Base-by-base conservation (phyloP, 1,140 invertebrate species). In the Chionoecetes opilio region DNA sequence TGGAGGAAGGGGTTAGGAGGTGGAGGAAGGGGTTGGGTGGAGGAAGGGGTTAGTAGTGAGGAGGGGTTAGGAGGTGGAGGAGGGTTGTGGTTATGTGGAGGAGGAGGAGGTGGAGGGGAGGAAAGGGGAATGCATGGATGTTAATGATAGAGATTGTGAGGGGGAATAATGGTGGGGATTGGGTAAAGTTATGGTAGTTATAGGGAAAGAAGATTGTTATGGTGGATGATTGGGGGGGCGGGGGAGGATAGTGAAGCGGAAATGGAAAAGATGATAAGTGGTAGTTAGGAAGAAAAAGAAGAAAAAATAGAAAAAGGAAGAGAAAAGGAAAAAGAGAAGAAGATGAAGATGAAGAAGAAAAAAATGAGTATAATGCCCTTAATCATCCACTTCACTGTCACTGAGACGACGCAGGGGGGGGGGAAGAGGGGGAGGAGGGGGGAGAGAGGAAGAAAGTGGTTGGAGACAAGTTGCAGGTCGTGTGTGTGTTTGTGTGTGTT, bases 341-440 rank as follows among this genome's bases (percentile, higher is more conserved):
- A 26, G 26, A 21, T 26, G 63, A 21, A 75, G 63, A n/a, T 26
- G 63, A n/a, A 26, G 63, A 75, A n/a, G 21, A 21, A n/a, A 26
- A 75, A 26, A 17, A 26, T 17, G 63, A 75, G 26, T n/a, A 26
- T 75, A 75, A 1, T 21, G 63, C 63, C n/a, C n/a, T 75, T 75
- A 75, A 75, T 75, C 63, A 75, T n/a, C 63, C 63, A 75, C 63
- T 75, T 26, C n/a, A 75, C 63, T 75, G 63, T n/a, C 63, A 75
- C 63, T 75, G 53, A 75, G 63, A 75, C 21, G n/a, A 75, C 21
- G n/a, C 6, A 21, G 1, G 63, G 63, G 1, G 63, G 6, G 63
- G n/a, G n/a, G 63, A 75, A 26, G 41, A 46, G 14, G 41, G 5
- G n/a, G 46, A 17, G 46, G 46, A 53, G 21, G 9, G 46, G 46